Conservation (phyloP, 1,140 invertebrate species). For the Pseudomyrmex flavicornis region DNA sequence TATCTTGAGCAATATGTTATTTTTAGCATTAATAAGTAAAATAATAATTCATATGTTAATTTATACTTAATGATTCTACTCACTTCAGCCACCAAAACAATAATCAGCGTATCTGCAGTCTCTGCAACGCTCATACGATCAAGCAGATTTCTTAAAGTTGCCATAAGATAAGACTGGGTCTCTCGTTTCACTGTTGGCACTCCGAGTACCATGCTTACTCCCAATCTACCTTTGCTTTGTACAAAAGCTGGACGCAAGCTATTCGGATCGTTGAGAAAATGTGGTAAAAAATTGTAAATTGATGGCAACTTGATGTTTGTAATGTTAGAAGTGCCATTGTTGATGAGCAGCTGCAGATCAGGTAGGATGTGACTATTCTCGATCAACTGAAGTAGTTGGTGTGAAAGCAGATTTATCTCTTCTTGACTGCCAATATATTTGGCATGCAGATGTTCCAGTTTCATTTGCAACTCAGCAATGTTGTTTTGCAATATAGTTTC, state of each 20-base stretch:
- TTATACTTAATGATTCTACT: constrained; percentile 57
- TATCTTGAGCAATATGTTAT: constrained; percentile 12
- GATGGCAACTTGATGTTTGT: constrained; percentile 88
- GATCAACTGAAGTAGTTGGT: constrained; percentile 79
- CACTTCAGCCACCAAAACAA: constrained; percentile 96
- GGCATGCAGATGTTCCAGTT: constrained; percentile 86
- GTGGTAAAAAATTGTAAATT: constrained; percentile 94
- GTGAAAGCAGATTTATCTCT: constrained; percentile 82
- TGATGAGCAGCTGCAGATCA: constrained; percentile 81
- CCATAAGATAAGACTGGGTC: constrained; percentile 94
- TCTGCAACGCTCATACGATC: constrained; percentile 92
- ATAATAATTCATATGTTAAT: not conserved
- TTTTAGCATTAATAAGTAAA: too few relatives aligned
- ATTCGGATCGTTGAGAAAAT: constrained; percentile 92
- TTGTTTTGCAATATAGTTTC: constrained; percentile 86
- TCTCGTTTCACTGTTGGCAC: constrained; percentile 95
- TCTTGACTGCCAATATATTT: constrained; percentile 86
- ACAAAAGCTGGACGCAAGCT: constrained; percentile 92
- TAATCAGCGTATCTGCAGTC: constrained; percentile 92
- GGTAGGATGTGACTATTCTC: constrained; percentile 80
- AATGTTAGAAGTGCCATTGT: constrained; percentile 79
- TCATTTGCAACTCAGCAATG: constrained; percentile 87
- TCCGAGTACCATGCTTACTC: constrained; percentile 94
- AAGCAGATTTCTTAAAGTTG: constrained; percentile 95
- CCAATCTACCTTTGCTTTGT: constrained; percentile 90